Percentiles rank a stretch among this genome's conserved stretches.
phyloP scores from a whole-genome alignment of 1,140 invertebrate species.

The Drosophila hydei region DNA sequence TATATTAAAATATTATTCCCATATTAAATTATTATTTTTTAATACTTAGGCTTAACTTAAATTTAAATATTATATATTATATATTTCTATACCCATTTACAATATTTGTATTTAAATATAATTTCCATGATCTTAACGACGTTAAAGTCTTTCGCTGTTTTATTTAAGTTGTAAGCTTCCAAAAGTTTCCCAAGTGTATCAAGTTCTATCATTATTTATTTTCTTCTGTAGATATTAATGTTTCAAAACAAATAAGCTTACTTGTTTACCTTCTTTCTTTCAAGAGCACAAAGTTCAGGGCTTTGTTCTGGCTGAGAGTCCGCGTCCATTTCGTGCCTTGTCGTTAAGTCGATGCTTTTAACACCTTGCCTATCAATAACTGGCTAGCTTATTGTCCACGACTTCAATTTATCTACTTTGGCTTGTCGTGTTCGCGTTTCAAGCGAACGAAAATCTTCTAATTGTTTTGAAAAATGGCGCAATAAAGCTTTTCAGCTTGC shows the following conservation, averaged over 20 bases:
- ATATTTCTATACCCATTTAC: no score
- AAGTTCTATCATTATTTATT: no score
- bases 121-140: no score
- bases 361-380: constrained; percentile 20
- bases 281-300: neutral
- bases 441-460: constrained; percentile 42
- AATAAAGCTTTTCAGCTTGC: constrained; percentile 38
- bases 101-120: no score
- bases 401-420: constrained; percentile 21
- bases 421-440: constrained; percentile 25
- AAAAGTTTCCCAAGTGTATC: no score
- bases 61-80: no score
- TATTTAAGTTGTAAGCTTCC: no score
- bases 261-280: neutral
- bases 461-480: constrained; percentile 69
- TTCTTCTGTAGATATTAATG: no score
- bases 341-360: constrained; percentile 2
- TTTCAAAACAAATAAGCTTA: neutral
- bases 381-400: constrained; percentile 8
- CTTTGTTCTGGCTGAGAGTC: neutral
- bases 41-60: no score
- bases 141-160: no score
- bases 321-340: neutral
- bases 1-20: no score
- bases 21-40: no score